Conservation (phyloP, 1,140 invertebrate genomes). For the Maniola jurtina region DNA sequence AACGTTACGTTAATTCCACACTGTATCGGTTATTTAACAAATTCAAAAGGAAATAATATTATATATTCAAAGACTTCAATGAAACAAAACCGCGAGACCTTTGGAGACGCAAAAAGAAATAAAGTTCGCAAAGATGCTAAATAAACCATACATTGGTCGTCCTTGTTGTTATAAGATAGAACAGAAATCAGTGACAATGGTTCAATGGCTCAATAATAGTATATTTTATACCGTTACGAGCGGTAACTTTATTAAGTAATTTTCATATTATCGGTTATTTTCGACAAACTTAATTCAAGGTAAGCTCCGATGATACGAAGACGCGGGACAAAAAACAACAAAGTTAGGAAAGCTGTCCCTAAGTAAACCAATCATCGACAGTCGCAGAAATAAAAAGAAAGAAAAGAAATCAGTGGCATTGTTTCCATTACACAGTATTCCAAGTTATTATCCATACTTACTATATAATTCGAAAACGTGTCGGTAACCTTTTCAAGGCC, state of each 20-base stretch:
- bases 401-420: not conserved
- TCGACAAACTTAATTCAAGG: no score
- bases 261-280: no score
- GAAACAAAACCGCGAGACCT: constrained; percentile 6
- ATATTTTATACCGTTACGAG: no score
- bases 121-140: constrained; percentile 18
- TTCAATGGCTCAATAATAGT: not conserved
- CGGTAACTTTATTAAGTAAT: no score
- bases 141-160: constrained; percentile 29
- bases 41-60: constrained; percentile 33
- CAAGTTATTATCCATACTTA: no score
- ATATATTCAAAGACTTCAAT: constrained; percentile 20
- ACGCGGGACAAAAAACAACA: constrained; percentile 15
- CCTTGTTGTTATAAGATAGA: constrained; percentile 5
- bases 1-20: no score
- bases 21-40: no score
- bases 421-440: not conserved
- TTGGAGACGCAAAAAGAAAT: constrained; percentile 21
- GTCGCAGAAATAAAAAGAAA: constrained; percentile 5
- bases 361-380: constrained; percentile 32
- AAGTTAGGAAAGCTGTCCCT: constrained; percentile 15
- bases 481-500: no score
- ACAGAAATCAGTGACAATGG: not conserved
- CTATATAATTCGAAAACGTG: no score
- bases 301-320: no score